phyloP scores from a whole-genome alignment of 1,140 invertebrate species.

The Cotesia chilonis region DNA sequence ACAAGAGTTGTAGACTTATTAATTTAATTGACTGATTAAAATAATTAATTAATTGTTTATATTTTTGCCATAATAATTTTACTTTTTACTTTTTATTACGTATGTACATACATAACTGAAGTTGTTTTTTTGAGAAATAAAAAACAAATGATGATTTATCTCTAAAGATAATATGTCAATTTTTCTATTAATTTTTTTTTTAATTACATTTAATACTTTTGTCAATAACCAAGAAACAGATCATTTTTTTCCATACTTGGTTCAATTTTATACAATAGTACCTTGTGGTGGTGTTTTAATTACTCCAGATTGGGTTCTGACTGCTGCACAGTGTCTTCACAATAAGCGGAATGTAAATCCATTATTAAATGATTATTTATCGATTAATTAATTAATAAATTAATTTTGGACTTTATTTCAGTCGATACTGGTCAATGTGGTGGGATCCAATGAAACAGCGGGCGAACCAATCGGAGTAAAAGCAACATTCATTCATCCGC shows the following conservation, averaged over 20 bases:
- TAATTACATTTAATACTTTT: constrained; percentile 10
- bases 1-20: constrained; percentile 2
- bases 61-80: too few species aligned
- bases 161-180: not conserved
- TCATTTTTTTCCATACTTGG: constrained; percentile 45
- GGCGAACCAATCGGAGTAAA: constrained; percentile 42
- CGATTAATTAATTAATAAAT: not conserved
- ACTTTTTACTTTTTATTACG: too few species aligned
- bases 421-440: constrained; percentile 44
- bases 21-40: too few species aligned
- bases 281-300: constrained; percentile 48
- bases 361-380: constrained; percentile 10
- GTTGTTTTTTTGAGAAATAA: too few species aligned
- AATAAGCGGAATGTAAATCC: constrained; percentile 45
- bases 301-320: constrained; percentile 47
- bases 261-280: constrained; percentile 48
- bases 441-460: constrained; percentile 42
- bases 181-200: constrained; percentile 19
- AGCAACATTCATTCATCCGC: constrained; percentile 46
- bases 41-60: too few species aligned
- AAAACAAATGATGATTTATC: constrained; percentile 5
- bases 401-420: constrained; percentile 11
- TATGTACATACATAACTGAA: too few species aligned
- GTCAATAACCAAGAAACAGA: constrained; percentile 23
- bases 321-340: constrained; percentile 48